phyloP scores from a whole-genome alignment of 1,140 invertebrate species.

The Drosophila sucinea region DNA sequence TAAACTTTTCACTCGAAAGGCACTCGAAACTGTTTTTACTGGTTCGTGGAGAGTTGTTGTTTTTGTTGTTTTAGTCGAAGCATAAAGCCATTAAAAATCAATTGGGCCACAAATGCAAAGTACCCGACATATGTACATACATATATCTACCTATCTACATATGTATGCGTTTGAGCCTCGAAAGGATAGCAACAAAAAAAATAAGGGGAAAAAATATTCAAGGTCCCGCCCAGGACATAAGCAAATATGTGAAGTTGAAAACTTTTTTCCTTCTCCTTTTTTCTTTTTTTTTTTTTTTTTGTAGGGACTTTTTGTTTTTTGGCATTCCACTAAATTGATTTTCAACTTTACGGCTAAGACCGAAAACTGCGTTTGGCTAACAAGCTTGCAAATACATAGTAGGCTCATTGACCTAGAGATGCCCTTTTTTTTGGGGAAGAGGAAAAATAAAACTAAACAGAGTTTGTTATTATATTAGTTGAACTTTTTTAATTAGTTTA shows the following conservation, averaged over 20 bases:
- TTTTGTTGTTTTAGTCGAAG: constrained; percentile 51
- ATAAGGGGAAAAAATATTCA: constrained; percentile 10
- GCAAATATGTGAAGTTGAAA: constrained; percentile 22
- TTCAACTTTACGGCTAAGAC: constrained; percentile 49
- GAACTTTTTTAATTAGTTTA: no score
- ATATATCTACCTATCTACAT: no score
- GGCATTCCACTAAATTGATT: constrained; percentile 72
- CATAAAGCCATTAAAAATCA: constrained; percentile 74
- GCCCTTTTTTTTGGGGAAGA: not conserved
- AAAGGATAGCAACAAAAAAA: not conserved
- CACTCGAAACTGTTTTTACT: constrained; percentile 49
- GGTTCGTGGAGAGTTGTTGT: constrained; percentile 14
- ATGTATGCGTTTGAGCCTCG: not conserved
- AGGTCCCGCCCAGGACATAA: constrained; percentile 23
- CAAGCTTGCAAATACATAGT: not conserved
- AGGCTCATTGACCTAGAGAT: not conserved
- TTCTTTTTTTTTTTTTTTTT: constrained; percentile 25
- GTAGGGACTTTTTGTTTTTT: constrained; percentile 22
- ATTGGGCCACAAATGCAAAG: constrained; percentile 65
- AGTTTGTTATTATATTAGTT: no score
- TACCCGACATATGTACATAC: constrained; percentile 19
- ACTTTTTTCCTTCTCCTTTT: not conserved
- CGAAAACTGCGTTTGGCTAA: constrained; percentile 25
- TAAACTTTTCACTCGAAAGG: constrained; percentile 16
- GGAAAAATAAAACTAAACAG: no score